Base-by-base conservation (phyloP, 2,888 invertebrate species). In the Eledona agricola region DNA sequence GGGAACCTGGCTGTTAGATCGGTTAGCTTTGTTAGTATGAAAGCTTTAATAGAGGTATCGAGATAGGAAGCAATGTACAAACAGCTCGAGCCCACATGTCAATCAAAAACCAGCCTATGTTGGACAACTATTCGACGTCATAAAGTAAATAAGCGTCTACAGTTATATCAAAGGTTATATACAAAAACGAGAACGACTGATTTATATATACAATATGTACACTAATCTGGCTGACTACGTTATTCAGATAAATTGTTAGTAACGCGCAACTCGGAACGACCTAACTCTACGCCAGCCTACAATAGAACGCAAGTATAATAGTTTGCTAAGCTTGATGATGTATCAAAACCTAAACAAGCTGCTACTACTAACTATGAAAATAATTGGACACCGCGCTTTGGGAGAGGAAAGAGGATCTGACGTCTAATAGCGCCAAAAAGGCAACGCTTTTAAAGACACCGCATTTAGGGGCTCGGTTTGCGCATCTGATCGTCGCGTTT, bases 51-150 rank as follows among this genome's bases (percentile, higher is more conserved):
- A 35, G 43, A 59, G 58, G 62, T 62, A 51, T 56, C 65, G 71
- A 72, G 64, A 75, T 73, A 75, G 75, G 76, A 75, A 75, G 75
- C 74, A 72, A 75, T 75, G 73, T 75, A 75, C 73, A 75, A 55
- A 45, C 58, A 73, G 67, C 69, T 67, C 71, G 72, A 74, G 69
- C 72, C 72, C 69, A 57, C 60, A 55, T 72, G 71, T 72, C 71
- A 67, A 69, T 74, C 72, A 65, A 67, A 74, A 72, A 60, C 55
- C 64, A 63, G 72, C 66, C 74, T 72, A 69, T 45, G 57, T 62
- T 63, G 67, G 65, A 51, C 49, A 49, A 55, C 60, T 46, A 66
- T 61, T 51, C 59, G 60, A 59, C 65, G 62, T 58, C 59, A 54
- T 45, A 50, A 45, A 47, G n/a, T 34, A 46, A 43, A 46, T 16